phyloP scores from a whole-genome alignment of 1,140 invertebrate genomes.

The Lutraria rhynchaena region DNA sequence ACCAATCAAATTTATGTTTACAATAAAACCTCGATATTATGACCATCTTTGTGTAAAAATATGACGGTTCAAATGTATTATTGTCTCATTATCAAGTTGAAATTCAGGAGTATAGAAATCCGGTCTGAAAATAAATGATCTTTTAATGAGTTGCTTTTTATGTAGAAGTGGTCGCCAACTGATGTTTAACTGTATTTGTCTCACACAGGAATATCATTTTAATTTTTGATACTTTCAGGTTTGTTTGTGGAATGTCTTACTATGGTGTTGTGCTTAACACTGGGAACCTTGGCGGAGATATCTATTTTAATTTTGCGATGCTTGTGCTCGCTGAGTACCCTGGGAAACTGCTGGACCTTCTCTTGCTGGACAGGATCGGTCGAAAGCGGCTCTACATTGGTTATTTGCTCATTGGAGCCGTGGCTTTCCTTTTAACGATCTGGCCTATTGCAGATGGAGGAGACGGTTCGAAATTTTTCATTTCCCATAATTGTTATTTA shows the following conservation, averaged over 20 bases:
- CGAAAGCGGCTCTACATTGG: slow-evolving; percentile 47
- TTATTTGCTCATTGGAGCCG: slow-evolving; percentile 53
- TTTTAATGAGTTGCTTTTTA: no score
- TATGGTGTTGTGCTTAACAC: slow-evolving; percentile 83
- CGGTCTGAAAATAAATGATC: no score
- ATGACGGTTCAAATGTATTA: no score
- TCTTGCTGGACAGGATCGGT: slow-evolving; percentile 61
- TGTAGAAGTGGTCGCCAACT: no score
- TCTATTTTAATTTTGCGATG: slow-evolving; percentile 73
- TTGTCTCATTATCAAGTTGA: no score
- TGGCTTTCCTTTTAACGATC: slow-evolving; percentile 55
- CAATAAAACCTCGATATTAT: no score
- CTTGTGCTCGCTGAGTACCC: slow-evolving; percentile 89
- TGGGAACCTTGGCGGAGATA: slow-evolving; percentile 62
- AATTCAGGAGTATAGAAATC: no score
- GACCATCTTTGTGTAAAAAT: no score
- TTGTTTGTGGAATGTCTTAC: slow-evolving; percentile 62
- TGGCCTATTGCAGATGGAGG: slow-evolving; percentile 53
- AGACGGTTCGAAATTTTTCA: no score
- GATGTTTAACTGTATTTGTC: no score
- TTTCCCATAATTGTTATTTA: no score
- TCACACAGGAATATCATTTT: not conserved
- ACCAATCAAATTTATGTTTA: no score
- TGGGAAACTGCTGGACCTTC: slow-evolving; percentile 76
- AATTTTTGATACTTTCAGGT: slow-evolving; percentile 50